Conservation (phyloP, 2,113 vertebrate species). For the Meriones unguiculatus region DNA sequence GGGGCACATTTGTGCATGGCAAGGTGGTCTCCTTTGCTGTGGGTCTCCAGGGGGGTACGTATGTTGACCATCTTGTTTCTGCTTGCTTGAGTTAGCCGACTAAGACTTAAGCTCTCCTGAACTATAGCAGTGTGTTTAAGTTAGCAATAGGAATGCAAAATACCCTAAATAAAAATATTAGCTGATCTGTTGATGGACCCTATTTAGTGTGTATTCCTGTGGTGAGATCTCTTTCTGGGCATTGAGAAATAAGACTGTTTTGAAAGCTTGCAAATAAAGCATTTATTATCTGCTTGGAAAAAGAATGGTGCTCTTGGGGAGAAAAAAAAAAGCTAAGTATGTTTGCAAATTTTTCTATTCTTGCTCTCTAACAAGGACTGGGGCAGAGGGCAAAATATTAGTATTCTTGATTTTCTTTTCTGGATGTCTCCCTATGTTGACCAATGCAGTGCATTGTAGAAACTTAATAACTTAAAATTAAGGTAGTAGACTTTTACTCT, state of each 20-base stretch:
- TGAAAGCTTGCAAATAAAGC: background rate
- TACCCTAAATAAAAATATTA: background rate
- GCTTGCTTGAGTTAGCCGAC: background rate
- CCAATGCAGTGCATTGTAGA: background rate
- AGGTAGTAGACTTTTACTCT: background rate
- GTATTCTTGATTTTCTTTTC: background rate
- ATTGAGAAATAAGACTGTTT: background rate
- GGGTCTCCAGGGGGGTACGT: background rate
- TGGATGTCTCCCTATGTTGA: background rate
- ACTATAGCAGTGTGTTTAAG: background rate
- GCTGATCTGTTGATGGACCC: background rate
- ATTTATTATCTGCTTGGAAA: background rate
- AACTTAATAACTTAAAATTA: background rate
- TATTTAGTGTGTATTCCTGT: background rate
- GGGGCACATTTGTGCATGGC: background rate
- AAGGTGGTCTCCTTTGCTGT: background rate
- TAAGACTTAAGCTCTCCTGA: background rate
- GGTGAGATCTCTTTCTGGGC: background rate
- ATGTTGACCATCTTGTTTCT: background rate
- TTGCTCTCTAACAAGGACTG: background rate
- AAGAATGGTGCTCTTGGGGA: background rate
- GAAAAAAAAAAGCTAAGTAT: background rate
- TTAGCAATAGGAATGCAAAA: background rate
- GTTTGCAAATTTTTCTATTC: background rate
- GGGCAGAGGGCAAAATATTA: background rate